These are phyloP conservation scores for Sitta carolinensis DNA, from an alignment of 2,797 vertebrate species.

Conservation along the genomic window DNA sequence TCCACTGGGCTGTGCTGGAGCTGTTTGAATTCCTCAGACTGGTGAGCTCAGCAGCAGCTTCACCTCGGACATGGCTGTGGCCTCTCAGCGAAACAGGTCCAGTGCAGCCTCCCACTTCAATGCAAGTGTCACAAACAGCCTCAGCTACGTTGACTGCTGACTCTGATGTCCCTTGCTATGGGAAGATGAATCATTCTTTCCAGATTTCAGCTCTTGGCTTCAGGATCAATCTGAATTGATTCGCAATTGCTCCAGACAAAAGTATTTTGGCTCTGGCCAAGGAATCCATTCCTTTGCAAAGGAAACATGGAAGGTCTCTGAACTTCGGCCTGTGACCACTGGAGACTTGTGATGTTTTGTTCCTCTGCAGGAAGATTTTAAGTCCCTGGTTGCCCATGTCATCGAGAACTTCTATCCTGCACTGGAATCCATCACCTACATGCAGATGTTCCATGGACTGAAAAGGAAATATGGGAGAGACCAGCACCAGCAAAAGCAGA, in stretches of 20 bases:
- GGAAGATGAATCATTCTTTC: neutral
- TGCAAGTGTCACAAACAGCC: neutral
- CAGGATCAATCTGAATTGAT: neutral
- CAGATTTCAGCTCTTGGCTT: neutral
- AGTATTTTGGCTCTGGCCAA: neutral
- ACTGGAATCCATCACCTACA: neutral
- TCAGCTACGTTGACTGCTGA: neutral
- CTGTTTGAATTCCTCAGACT: neutral
- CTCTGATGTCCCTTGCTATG: neutral
- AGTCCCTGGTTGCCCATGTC: neutral
- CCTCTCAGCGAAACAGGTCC: neutral
- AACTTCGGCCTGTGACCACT: neutral
- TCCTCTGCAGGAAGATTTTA: neutral
- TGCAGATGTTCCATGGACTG: neutral
- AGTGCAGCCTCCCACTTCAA: neutral
- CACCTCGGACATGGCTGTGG: accelerated
- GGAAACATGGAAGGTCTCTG: neutral
- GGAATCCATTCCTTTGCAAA: neutral
- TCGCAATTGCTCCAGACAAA: neutral
- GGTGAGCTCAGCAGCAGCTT: neutral
- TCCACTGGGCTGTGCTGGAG: neutral
- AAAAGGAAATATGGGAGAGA: neutral
- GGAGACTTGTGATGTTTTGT: neutral
- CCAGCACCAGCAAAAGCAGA: neutral
- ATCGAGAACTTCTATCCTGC: neutral